These are phyloP conservation scores for Epinephelus coioides DNA, from an alignment of 2,797 vertebrate genomes.

Conservation along the genomic window DNA sequence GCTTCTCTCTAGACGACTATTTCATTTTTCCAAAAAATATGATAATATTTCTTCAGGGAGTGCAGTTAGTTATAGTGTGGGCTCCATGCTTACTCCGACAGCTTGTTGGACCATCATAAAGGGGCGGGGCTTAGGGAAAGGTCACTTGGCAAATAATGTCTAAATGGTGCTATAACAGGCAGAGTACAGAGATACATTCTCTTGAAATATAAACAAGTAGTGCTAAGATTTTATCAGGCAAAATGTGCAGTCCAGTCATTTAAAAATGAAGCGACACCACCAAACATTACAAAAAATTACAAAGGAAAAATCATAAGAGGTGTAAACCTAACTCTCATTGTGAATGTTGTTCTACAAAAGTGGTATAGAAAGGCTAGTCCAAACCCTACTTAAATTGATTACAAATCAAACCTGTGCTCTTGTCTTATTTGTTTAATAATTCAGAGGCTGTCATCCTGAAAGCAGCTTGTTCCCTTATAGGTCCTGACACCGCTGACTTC, in stretches of 20 bases:
- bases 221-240: background rate
- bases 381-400: background rate
- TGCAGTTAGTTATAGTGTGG: no score
- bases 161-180: background rate
- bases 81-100: no score
- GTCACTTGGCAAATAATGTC: no score
- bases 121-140: no score
- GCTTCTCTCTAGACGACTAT: no score
- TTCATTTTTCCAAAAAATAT: no score
- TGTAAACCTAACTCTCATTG: background rate
- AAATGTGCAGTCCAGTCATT: background rate
- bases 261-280: background rate
- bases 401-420: background rate
- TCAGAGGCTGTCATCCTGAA: background rate
- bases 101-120: no score
- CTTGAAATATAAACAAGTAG: background rate
- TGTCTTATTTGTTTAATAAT: background rate
- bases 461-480: background rate
- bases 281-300: background rate
- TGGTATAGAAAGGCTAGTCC: background rate
- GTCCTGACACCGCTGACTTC: background rate
- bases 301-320: background rate
- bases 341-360: background rate
- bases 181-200: background rate
- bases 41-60: no score